Evolutionary conservation across 2,888 invertebrate genomes (phyloP).

Genomic region (Lasius platythorax): DNA sequence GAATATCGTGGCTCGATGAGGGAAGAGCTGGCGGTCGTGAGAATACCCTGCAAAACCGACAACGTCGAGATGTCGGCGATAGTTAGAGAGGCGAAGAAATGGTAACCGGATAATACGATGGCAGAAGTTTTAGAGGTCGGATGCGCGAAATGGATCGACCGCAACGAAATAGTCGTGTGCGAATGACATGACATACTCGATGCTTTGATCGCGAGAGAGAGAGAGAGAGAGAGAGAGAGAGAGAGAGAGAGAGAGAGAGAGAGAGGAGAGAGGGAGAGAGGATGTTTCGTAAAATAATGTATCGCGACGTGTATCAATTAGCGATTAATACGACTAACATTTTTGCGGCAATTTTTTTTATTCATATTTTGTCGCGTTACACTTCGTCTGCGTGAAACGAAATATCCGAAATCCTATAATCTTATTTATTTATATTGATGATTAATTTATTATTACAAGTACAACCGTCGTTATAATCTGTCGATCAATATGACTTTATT

Average conservation of each 20-base stretch:
- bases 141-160: conserved; percentile 9
- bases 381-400: not conserved
- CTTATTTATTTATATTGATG: not conserved
- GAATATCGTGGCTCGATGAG: conserved; percentile 7
- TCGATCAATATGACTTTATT: not conserved
- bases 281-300: not conserved
- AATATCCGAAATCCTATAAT: not conserved
- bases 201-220: not conserved
- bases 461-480: not conserved
- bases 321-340: not conserved
- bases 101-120: conserved; percentile 23
- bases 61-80: conserved; percentile 18
- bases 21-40: not conserved
- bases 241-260: not conserved
- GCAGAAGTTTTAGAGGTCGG: conserved; percentile 7
- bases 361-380: not conserved
- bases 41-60: conserved; percentile 16
- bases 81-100: conserved; percentile 12
- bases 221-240: not conserved
- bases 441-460: not conserved
- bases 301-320: not conserved
- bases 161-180: not conserved
- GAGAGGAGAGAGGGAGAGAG: not conserved
- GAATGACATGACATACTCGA: not conserved
- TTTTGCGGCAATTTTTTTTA: not conserved